Conservation (phyloP, 2,888 invertebrate species). For the Leistus spinibarbis region DNA sequence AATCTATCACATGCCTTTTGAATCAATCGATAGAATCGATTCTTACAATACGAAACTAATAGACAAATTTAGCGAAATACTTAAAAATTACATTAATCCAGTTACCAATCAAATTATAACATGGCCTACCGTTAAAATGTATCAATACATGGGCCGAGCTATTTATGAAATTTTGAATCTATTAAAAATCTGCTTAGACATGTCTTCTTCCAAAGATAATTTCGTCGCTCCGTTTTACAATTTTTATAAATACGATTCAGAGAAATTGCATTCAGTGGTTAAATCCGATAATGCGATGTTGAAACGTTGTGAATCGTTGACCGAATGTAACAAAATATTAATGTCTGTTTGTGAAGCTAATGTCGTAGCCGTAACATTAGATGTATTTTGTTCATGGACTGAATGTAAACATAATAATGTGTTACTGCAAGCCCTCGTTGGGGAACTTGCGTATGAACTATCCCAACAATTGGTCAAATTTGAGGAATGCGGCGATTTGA, state of each 20-base stretch:
- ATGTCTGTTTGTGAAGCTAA: constrained; percentile 26
- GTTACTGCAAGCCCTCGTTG: constrained; percentile 18
- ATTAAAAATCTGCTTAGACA: constrained; percentile 15
- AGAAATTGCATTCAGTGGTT: background rate
- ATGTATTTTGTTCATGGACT: constrained; percentile 29
- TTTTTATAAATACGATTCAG: constrained; percentile 16
- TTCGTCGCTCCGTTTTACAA: constrained; percentile 18
- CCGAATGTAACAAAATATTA: constrained; percentile 26
- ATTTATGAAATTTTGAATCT: constrained; percentile 21
- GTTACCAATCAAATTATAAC: constrained; percentile 18
- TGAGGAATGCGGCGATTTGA: constrained; percentile 24
- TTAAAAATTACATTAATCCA: constrained; percentile 26
- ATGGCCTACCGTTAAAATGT: constrained; percentile 30
- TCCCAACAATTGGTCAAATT: constrained; percentile 2
- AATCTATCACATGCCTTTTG: constrained; percentile 26
- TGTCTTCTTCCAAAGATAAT: constrained; percentile 18
- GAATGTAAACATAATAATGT: constrained; percentile 15
- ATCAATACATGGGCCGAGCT: constrained; percentile 31
- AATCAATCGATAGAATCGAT: constrained; percentile 5
- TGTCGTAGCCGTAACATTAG: constrained; percentile 19
- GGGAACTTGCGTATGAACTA: constrained; percentile 20
- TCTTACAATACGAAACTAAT: constrained; percentile 4
- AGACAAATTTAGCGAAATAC: constrained; percentile 17
- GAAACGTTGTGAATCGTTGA: constrained; percentile 17
- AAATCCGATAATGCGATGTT: constrained; percentile 6